A percentile compares a stretch with the other conserved stretches of the same genome.
These are phyloP conservation scores for Diacarnus erythraeanus DNA, from an alignment of 37 sponge, comb jelly and placozoan species.

Conservation along the genomic window DNA sequence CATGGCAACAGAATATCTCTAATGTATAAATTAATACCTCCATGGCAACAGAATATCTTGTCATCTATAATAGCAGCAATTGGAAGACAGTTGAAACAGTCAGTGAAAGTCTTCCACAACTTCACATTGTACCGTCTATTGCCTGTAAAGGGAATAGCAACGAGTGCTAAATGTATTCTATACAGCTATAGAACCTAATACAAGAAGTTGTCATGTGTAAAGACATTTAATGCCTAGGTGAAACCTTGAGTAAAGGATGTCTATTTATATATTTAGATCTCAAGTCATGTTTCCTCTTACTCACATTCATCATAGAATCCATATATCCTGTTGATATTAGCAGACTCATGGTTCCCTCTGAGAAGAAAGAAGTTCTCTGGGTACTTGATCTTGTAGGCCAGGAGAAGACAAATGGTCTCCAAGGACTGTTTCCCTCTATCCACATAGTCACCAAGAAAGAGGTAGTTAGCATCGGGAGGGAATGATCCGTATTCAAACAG, in stretches of 20 bases:
- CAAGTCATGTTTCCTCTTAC: slow-evolving; percentile 15
- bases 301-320: slow-evolving; percentile 99
- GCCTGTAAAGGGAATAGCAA: slow-evolving; percentile 45
- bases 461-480: slow-evolving; percentile 95
- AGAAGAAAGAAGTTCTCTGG: slow-evolving; percentile 99
- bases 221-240: not conserved
- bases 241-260: not conserved
- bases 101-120: slow-evolving; percentile 98
- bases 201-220: not conserved
- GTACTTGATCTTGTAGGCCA: slow-evolving; percentile 99
- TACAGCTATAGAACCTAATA: not conserved
- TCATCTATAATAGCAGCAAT: slow-evolving; percentile 99
- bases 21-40: slow-evolving; percentile 79
- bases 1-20: too few relatives aligned
- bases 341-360: slow-evolving; percentile 99
- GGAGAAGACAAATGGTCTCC: slow-evolving; percentile 94
- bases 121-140: slow-evolving; percentile 98
- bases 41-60: slow-evolving; percentile 99
- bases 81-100: slow-evolving; percentile 99
- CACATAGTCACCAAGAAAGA: slow-evolving; percentile 94
- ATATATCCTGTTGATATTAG: slow-evolving; percentile 98
- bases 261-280: not conserved
- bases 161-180: not conserved
- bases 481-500: slow-evolving; percentile 96
- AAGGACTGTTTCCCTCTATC: slow-evolving; percentile 94